Conservation (phyloP, 2,888 invertebrate genomes). For the Tetragnatha montana region DNA sequence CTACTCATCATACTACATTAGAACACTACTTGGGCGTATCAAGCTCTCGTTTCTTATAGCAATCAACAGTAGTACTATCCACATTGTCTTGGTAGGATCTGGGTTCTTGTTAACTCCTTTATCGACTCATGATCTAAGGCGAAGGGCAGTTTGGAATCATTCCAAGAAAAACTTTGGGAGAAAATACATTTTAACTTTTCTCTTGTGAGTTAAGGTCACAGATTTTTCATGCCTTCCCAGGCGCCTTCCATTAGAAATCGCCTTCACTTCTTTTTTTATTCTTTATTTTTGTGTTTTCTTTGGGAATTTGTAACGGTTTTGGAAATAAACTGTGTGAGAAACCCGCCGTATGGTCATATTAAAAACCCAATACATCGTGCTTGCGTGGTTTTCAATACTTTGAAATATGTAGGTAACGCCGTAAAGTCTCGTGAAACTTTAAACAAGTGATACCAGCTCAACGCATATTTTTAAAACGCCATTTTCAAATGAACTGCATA, state of each 20-base stretch:
- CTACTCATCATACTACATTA: too few species aligned
- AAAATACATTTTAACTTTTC: slow-evolving; percentile 23
- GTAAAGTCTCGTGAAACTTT: too few species aligned
- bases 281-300: neutral
- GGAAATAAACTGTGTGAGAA: slow-evolving; percentile 36
- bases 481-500: too few species aligned
- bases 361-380: neutral
- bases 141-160: slow-evolving; percentile 25
- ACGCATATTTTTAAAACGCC: too few species aligned
- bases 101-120: slow-evolving; percentile 20
- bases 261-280: slow-evolving; percentile 10
- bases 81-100: slow-evolving; percentile 8
- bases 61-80: slow-evolving; percentile 23
- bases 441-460: too few species aligned
- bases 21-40: too few species aligned
- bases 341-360: slow-evolving; percentile 1
- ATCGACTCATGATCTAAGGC: slow-evolving; percentile 34
- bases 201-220: slow-evolving; percentile 27
- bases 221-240: slow-evolving; percentile 41
- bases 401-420: neutral
- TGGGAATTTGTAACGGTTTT: slow-evolving; percentile 17
- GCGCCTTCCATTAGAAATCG: slow-evolving; percentile 27
- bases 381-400: neutral
- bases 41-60: slow-evolving; percentile 36
- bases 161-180: slow-evolving; percentile 50